These are phyloP conservation scores for Pelusios castaneus DNA, from an alignment of 2,113 vertebrate genomes.

Conservation along the genomic window DNA sequence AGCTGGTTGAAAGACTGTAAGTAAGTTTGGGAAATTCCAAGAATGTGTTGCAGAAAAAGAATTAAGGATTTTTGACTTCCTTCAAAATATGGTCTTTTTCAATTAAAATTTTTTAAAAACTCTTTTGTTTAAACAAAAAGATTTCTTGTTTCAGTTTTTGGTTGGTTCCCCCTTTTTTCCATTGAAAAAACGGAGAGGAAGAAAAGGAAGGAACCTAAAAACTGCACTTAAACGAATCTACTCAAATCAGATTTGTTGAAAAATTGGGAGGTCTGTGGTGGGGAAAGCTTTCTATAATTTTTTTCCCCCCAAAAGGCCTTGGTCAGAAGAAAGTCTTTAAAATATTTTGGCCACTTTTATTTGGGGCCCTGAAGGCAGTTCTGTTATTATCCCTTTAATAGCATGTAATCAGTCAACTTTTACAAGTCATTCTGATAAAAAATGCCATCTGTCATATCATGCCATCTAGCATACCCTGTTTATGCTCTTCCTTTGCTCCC, in stretches of 20 bases:
- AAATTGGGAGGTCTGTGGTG: not conserved
- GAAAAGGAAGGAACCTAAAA: not conserved
- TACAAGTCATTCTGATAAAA: conserved; percentile 25
- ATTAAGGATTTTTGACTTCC: too few species aligned
- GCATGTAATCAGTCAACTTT: conserved; percentile 21
- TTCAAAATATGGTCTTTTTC: too few species aligned
- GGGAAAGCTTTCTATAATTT: not conserved
- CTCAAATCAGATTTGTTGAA: not conserved
- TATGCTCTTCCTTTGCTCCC: not conserved
- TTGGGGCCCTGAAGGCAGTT: not conserved
- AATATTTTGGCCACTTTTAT: not conserved
- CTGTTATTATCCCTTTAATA: not conserved
- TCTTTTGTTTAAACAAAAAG: too few species aligned
- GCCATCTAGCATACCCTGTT: not conserved
- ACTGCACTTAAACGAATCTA: not conserved
- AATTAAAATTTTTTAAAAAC: too few species aligned
- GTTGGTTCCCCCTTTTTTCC: too few species aligned
- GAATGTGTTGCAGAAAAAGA: too few species aligned
- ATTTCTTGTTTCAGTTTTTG: too few species aligned
- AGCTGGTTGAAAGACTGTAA: too few species aligned
- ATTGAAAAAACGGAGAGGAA: not conserved
- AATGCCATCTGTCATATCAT: not conserved
- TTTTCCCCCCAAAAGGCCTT: not conserved
- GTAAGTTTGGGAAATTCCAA: too few species aligned
- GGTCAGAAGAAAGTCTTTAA: not conserved